Conservation (phyloP, 2,888 invertebrate genomes). For the Eristalinus sepulchralis region DNA sequence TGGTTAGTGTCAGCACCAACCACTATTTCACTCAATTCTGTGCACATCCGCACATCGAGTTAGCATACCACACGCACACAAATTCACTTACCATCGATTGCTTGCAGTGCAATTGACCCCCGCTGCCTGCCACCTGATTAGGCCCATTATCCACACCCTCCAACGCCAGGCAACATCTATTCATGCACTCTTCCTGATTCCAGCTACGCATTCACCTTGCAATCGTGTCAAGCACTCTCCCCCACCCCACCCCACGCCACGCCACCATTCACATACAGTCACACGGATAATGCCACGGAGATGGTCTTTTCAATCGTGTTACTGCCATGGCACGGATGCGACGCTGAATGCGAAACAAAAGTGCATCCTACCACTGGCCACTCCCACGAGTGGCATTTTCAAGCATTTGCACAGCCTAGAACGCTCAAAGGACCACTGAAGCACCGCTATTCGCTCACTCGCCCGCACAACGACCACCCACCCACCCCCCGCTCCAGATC, state of each 20-base stretch:
- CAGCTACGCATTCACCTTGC: conserved; percentile 3
- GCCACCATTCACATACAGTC: conserved; percentile 14
- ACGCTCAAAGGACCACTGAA: conserved; percentile 37
- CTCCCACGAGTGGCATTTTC: conserved; percentile 43
- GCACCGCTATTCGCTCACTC: background rate
- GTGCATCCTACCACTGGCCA: conserved; percentile 36
- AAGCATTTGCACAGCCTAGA: conserved; percentile 67
- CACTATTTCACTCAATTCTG: too few species aligned
- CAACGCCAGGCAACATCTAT: background rate
- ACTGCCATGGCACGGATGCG: conserved; percentile 1
- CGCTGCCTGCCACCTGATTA: background rate
- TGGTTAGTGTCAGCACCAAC: too few species aligned
- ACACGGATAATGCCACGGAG: conserved; percentile 4
- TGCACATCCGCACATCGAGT: background rate
- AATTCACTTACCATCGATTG: background rate
- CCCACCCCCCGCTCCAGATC: conserved; percentile 7
- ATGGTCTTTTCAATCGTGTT: conserved; percentile 28
- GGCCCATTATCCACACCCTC: background rate
- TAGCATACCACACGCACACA: background rate
- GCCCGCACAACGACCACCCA: background rate
- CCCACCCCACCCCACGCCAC: background rate
- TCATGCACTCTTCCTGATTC: background rate
- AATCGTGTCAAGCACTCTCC: conserved; percentile 50
- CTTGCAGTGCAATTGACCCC: too few species aligned
- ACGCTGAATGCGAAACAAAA: conserved; percentile 3